Percentiles rank a stretch among this genome's conserved stretches.
phyloP scores from a whole-genome alignment of 2,113 vertebrate genomes.

The Cochlearius cochlearius region DNA sequence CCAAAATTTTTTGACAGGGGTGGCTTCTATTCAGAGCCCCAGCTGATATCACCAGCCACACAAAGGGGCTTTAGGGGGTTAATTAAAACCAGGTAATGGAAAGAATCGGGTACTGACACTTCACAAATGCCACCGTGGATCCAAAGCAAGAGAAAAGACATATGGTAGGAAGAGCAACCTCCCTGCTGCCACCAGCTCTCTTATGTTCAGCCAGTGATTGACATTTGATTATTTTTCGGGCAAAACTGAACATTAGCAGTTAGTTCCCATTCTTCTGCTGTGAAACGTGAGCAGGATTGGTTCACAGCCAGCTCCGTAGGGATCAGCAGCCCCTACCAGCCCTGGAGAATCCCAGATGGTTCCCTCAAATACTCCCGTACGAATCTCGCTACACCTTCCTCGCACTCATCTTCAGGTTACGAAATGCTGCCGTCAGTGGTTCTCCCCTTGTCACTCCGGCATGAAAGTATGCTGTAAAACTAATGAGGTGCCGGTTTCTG shows the following conservation, averaged over 20 bases:
- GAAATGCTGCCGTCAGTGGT: neutral
- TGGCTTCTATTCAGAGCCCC: slow-evolving; percentile 31
- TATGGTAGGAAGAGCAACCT: slow-evolving; percentile 1
- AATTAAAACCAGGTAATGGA: slow-evolving; percentile 64
- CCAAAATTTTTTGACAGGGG: slow-evolving; percentile 52
- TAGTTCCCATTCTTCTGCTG: neutral
- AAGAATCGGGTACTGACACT: slow-evolving; percentile 31
- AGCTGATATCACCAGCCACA: slow-evolving; percentile 24
- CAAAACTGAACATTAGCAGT: neutral
- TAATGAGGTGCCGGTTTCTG: neutral
- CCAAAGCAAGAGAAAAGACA: slow-evolving; percentile 30
- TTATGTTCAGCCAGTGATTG: neutral
- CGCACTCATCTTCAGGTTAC: neutral
- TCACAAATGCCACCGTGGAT: slow-evolving; percentile 1
- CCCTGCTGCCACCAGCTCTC: neutral
- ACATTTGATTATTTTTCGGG: neutral
- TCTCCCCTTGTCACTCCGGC: neutral
- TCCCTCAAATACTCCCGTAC: neutral
- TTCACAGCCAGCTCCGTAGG: neutral
- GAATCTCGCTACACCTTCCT: neutral
- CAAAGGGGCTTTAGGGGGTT: slow-evolving; percentile 55
- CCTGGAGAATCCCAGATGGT: neutral
- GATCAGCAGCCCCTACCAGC: neutral
- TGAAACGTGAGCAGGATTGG: neutral
- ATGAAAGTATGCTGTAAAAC: neutral